Percentiles rank a stretch among this genome's conserved stretches.
These are phyloP conservation scores for Macropodus opercularis DNA, from an alignment of 2,797 vertebrate species.

Conservation along the genomic window DNA sequence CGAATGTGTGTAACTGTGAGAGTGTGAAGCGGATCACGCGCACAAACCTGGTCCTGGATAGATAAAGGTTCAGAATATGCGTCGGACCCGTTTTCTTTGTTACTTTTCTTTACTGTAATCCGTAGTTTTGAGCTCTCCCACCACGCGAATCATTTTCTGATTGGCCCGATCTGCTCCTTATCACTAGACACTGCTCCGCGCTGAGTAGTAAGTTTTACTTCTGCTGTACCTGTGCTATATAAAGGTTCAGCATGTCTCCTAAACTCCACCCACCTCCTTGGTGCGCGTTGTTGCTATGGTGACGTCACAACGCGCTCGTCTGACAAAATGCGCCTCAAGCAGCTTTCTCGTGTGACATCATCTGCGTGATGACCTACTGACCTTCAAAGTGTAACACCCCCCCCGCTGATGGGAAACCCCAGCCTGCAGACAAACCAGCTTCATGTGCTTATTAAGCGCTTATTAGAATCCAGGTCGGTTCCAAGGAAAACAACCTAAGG, in stretches of 20 bases:
- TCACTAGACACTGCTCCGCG: slow-evolving; percentile 55
- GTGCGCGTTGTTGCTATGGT: too few species aligned
- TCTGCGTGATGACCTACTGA: slow-evolving; percentile 28
- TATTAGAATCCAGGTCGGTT: slow-evolving; percentile 71
- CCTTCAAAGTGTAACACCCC: slow-evolving; percentile 26
- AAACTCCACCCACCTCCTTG: too few species aligned
- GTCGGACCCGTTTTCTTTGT: background rate
- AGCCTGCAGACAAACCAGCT: slow-evolving; percentile 20
- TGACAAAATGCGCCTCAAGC: too few species aligned
- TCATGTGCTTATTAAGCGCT: slow-evolving; percentile 31
- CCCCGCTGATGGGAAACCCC: slow-evolving; percentile 42
- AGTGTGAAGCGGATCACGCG: background rate
- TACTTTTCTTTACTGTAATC: slow-evolving; percentile 24
- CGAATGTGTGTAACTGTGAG: slow-evolving; percentile 12
- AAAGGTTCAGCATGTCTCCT: too few species aligned
- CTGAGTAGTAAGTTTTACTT: too few species aligned
- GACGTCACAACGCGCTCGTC: too few species aligned
- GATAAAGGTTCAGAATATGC: slow-evolving; percentile 30
- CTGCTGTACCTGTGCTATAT: too few species aligned
- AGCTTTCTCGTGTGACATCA: slow-evolving; percentile 25
- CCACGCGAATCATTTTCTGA: slow-evolving; percentile 42
- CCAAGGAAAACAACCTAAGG: slow-evolving; percentile 65
- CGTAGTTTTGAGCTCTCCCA: slow-evolving; percentile 47
- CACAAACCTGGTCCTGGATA: slow-evolving; percentile 13
- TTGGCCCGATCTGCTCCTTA: slow-evolving; percentile 62